Evolutionary conservation across 2,888 invertebrate species (phyloP), one percentile per base, ranked within the genome.

Genomic region (Sialis lutaria): DNA sequence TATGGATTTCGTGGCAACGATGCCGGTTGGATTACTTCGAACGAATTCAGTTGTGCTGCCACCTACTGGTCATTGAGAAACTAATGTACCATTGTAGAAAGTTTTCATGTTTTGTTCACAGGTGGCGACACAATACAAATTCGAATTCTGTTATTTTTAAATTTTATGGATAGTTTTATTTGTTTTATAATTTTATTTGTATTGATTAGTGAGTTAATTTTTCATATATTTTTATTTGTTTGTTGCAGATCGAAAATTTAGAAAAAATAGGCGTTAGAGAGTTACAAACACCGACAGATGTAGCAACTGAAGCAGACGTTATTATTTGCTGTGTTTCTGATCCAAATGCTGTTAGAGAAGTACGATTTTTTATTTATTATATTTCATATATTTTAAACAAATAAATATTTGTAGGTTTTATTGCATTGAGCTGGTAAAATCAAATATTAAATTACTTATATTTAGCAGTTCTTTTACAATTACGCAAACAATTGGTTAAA

Each of bases 251-350:
- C 61, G 75, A 78, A 61, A 85, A 86, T 60, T 90, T 92, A 64
- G 79, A 81, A 55, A 82, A 83, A 56, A 83, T 83, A 2, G 91
- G 92, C 13, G 95, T 95, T 2, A 76, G 83, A 50, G 77, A 84
- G 50, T 88, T 84, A 47, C 77, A 82, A 58, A 91, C 91, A 4
- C 95, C 95, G 2, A 86, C 87, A 57, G 95, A 96, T 60, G 93
- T 96, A 7, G 85, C 95, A 12, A 78, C 81, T 55, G 81, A 81
- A 46, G 87, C 92, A 1, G 95, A 96, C 63, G 87, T 96, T 55
- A 93, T 91, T 45, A 95, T 96, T 67, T 90, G 88, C 7, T 96
- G 95, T 63, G 90, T 96, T 9, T 82, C 93, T 0, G 93, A 95
- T 67, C 89, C 93, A 4, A 81, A 84, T 58, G 91, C 90, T 47